phyloP scores from a whole-genome alignment of 2,797 vertebrate genomes.

The Odontamblyopus rebecca region DNA sequence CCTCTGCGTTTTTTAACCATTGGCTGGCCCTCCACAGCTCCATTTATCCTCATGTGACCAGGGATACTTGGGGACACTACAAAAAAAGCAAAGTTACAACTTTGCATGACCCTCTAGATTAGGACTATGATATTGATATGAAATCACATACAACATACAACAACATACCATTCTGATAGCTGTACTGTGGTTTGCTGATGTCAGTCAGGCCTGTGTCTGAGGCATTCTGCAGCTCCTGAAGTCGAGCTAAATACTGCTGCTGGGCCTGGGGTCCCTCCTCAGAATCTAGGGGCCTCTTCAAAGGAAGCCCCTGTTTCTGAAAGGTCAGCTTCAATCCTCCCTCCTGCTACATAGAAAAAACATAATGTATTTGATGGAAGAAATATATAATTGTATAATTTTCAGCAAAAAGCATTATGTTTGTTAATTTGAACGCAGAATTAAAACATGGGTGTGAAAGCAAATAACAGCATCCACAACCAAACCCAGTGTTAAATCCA shows the following conservation, averaged over 20 bases:
- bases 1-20: slow-evolving; percentile 90
- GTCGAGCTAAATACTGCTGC: slow-evolving; percentile 93
- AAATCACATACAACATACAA: background rate
- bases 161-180: slow-evolving; percentile 79
- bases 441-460: background rate
- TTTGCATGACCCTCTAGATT: slow-evolving; percentile 2
- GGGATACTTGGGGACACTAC: slow-evolving; percentile 75
- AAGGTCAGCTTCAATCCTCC: slow-evolving; percentile 98
- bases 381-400: background rate
- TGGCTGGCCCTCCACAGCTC: slow-evolving; percentile 85
- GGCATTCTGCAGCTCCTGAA: slow-evolving; percentile 91
- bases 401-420: background rate
- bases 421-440: background rate
- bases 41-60: slow-evolving; percentile 85
- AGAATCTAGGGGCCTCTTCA: slow-evolving; percentile 89
- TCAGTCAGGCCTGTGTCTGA: slow-evolving; percentile 89
- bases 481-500: slow-evolving; percentile 55
- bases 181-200: slow-evolving; percentile 85
- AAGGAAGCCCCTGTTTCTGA: slow-evolving; percentile 93
- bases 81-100: slow-evolving; percentile 23
- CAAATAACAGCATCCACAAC: slow-evolving; percentile 41
- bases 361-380: background rate
- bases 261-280: slow-evolving; percentile 89
- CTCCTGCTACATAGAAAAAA: slow-evolving; percentile 82
- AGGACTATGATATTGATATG: slow-evolving; percentile 43